Conservation (phyloP, 2,797 vertebrate species). For the Chrysocyon brachyurus region DNA sequence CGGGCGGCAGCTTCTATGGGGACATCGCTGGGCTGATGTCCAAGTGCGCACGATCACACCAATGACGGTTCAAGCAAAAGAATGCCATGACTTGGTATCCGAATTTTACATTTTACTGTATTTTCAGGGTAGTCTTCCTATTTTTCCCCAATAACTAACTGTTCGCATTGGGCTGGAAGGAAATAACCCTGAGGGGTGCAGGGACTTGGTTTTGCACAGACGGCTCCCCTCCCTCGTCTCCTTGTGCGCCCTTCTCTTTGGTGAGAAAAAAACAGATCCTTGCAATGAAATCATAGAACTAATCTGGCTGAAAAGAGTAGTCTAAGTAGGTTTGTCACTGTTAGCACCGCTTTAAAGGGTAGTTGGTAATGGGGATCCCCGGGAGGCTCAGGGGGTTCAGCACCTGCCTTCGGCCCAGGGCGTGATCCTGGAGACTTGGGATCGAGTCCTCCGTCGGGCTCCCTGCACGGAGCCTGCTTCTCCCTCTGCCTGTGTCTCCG, state of each 20-base stretch:
- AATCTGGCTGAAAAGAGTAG: neutral
- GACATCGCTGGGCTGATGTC: neutral
- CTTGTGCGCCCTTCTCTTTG: neutral
- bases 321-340: neutral
- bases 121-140: neutral
- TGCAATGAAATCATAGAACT: neutral
- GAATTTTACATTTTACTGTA: neutral
- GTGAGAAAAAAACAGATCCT: neutral
- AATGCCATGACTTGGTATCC: neutral
- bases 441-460: too few relatives aligned
- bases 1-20: neutral
- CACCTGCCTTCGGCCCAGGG: too few relatives aligned
- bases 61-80: neutral
- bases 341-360: neutral
- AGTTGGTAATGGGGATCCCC: neutral
- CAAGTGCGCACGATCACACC: neutral
- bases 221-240: neutral
- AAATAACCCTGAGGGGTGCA: neutral
- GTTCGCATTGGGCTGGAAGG: neutral
- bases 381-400: too few relatives aligned
- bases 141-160: neutral
- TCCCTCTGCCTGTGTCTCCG: too few relatives aligned
- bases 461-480: too few relatives aligned
- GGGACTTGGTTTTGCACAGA: neutral
- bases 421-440: rapidly evolving